A percentile compares a stretch with the other conserved stretches of the same genome.
phyloP scores from a whole-genome alignment of 2,113 vertebrate genomes.

The Dicaeum eximium region DNA sequence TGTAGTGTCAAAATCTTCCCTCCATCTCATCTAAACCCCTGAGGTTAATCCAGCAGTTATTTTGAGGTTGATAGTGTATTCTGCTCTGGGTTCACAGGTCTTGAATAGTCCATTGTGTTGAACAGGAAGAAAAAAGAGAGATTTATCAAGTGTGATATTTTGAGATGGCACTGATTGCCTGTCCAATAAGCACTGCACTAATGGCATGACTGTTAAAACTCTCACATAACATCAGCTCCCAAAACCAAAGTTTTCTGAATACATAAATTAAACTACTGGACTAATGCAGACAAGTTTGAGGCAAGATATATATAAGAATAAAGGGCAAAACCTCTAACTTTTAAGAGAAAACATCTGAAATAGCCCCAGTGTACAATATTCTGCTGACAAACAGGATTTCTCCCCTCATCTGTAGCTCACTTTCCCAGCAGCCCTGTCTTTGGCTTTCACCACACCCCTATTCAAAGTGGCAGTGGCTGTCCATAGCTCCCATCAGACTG shows the following conservation, averaged over 20 bases:
- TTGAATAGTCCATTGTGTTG: not conserved
- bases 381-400: not conserved
- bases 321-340: not conserved
- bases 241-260: not conserved
- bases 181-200: not conserved
- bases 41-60: not conserved
- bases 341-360: not conserved
- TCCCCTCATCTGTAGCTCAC: not conserved
- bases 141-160: not conserved
- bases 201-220: not conserved
- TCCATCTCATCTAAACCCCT: not conserved
- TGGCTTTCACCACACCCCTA: not conserved
- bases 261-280: not conserved
- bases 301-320: not conserved
- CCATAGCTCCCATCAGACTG: not conserved
- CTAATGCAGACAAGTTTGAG: not conserved
- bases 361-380: not conserved
- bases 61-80: not conserved
- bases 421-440: not conserved
- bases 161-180: not conserved
- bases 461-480: not conserved
- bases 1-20: not conserved
- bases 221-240: not conserved
- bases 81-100: not conserved
- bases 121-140: not conserved